These are phyloP conservation scores for Patella ulyssiponensis DNA, from an alignment of 2,888 invertebrate genomes.

Conservation along the genomic window DNA sequence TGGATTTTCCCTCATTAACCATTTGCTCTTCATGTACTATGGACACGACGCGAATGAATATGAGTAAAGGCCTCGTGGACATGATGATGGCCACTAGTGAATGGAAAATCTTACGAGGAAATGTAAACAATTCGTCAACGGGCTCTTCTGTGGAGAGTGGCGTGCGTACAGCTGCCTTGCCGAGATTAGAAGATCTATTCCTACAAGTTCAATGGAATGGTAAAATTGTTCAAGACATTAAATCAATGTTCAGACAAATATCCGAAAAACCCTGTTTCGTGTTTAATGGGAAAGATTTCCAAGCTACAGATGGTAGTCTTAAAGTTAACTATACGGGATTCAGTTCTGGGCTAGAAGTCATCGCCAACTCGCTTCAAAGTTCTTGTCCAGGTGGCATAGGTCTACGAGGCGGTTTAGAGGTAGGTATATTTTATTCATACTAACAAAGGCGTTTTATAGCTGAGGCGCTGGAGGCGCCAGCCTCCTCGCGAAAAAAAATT, in stretches of 20 bases:
- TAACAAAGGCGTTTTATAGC: too few species aligned
- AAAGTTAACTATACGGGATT: neutral
- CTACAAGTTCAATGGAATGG: constrained; percentile 2
- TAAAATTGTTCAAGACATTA: neutral
- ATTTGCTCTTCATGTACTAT: neutral
- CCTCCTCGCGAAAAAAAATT: too few species aligned
- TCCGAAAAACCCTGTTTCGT: neutral
- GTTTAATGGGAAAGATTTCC: constrained; percentile 1
- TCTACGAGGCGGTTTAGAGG: too few species aligned
- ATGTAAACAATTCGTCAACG: neutral
- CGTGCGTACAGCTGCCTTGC: too few species aligned
- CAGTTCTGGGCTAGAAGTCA: neutral
- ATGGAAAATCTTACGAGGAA: neutral
- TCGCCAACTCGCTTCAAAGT: neutral
- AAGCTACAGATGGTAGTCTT: neutral
- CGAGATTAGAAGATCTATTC: neutral
- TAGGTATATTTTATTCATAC: too few species aligned
- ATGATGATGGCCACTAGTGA: neutral
- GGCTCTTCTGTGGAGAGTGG: neutral
- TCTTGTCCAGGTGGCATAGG: neutral
- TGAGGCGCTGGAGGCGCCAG: too few species aligned
- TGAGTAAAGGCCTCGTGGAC: too few species aligned
- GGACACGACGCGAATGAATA: neutral
- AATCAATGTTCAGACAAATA: too few species aligned
- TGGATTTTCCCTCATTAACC: neutral